These are phyloP conservation scores for Eilema caniola DNA, from an alignment of 2,888 invertebrate genomes.

Conservation along the genomic window DNA sequence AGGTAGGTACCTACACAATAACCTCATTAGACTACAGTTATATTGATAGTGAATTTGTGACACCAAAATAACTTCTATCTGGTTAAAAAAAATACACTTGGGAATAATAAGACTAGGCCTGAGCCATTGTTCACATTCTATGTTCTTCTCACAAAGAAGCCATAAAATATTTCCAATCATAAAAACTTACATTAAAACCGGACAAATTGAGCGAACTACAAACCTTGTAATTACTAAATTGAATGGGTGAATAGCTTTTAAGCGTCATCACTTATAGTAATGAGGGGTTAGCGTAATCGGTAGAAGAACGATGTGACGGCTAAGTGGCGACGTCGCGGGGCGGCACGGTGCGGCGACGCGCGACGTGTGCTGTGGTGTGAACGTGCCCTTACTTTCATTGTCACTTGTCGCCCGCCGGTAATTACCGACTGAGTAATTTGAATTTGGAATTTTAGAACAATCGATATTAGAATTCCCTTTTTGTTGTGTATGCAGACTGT, in stretches of 20 bases:
- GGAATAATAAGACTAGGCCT: background rate
- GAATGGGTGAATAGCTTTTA: conserved; percentile 82
- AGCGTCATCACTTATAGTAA: conserved; percentile 85
- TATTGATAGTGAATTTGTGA: too few relatives aligned
- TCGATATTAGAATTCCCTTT: conserved; percentile 36
- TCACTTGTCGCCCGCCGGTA: conserved; percentile 67
- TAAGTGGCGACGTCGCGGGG: conserved; percentile 79
- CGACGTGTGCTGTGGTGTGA: conserved; percentile 68
- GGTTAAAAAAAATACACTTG: background rate
- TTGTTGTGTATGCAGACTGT: conserved; percentile 9
- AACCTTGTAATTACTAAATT: conserved; percentile 84
- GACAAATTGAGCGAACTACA: conserved; percentile 57
- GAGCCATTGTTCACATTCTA: background rate
- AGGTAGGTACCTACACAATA: too few relatives aligned
- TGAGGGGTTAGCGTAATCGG: conserved; percentile 77
- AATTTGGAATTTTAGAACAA: conserved; percentile 61
- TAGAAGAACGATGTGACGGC: conserved; percentile 64
- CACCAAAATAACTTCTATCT: background rate
- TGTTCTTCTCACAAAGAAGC: conserved; percentile 6
- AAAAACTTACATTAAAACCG: conserved; percentile 61
- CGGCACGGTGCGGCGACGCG: conserved; percentile 65
- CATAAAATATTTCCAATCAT: conserved; percentile 43
- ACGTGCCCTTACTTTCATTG: conserved; percentile 79
- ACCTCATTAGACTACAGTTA: background rate
- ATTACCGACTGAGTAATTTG: conserved; percentile 68